Base-by-base conservation (phyloP, 2,888 invertebrate species). In the Cotesia congregata region DNA sequence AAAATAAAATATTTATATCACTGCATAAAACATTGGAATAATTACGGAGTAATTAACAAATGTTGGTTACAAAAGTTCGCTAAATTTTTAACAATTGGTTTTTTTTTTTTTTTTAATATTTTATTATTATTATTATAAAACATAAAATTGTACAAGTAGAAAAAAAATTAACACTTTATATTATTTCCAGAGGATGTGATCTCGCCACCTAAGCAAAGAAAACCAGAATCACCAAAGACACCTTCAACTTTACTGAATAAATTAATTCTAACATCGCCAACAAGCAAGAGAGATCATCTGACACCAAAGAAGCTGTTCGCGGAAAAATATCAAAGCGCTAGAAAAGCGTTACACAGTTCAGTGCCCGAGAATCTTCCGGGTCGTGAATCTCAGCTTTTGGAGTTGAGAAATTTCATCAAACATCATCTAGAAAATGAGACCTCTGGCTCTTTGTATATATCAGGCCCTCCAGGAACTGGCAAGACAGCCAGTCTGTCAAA, bases 381-480 rank as follows among this genome's bases (percentile, higher is more conserved):
- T n/a, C 92, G 98, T 77, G 96, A 97, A 85, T 90, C 91, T 60
- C 96, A 98, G 90, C 91, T 95, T 6, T 88, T 91, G 3, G 92
- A 93, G 83, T 90, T 99, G 17, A 90, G 92, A 38, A 89, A 90
- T 2, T 97, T 96, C 89, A 91, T 98, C 71, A 88, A 89, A 12
- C 90, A 91, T 7, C 94, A 95, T 88, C 87, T 97, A 75, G 88
- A 92, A 2, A 91, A 91, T 1, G 91, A 92, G 81, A 91, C 91
- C 50, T 94, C 97, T 0, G 95, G 94, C 0, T 96, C 97, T 17
- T 87, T 99, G 74, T 99, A 99, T 88, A 93, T 99, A 64, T 98
- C 98, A 61, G 99, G 99, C 0, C 97, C 97, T 38, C 99, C 99
- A 0, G 99, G 99, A 5, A 99, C 99, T 0, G 99, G 98, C 0